Conservation (phyloP, 1,140 invertebrate genomes). For the Scaptodrosophila lebanonensis region DNA sequence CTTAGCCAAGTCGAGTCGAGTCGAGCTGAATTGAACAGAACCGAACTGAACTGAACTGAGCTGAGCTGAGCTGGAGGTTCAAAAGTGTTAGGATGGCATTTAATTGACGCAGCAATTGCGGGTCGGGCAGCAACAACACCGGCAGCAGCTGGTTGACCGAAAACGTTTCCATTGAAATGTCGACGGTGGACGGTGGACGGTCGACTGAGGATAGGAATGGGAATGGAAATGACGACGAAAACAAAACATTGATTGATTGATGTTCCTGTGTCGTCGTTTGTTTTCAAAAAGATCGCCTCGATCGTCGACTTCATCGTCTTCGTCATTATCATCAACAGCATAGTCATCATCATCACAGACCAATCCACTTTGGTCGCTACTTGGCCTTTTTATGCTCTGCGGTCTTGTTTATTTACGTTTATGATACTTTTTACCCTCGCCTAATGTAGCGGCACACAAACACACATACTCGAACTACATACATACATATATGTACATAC, state of each 20-base stretch:
- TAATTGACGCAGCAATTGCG: slow-evolving; percentile 71
- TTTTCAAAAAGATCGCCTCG: slow-evolving; percentile 15
- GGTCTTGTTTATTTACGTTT: slow-evolving; percentile 44
- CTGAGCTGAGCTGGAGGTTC: no score
- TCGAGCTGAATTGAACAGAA: no score
- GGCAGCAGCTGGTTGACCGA: no score
- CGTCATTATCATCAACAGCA: no score
- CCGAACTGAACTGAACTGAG: no score
- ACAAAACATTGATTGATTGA: slow-evolving; percentile 66
- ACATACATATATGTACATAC: no score
- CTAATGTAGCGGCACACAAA: not conserved
- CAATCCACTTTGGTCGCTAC: slow-evolving; percentile 5
- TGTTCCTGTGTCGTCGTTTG: slow-evolving; percentile 50
- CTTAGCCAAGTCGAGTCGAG: no score
- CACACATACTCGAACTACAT: no score
- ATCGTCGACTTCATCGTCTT: no score
- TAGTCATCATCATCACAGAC: no score
- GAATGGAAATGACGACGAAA: slow-evolving; percentile 2
- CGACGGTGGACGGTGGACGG: no score
- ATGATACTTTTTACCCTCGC: slow-evolving; percentile 37
- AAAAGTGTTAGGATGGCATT: slow-evolving; percentile 71
- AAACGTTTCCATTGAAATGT: slow-evolving; percentile 64
- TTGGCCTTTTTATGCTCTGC: slow-evolving; percentile 17
- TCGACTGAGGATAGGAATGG: slow-evolving; percentile 29
- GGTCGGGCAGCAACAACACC: slow-evolving; percentile 6